A percentile compares a stretch with the other conserved stretches of the same genome.
Evolutionary conservation across 92 coral and sea anemone species (phyloP).

Genomic region (Meandrina meandrites): DNA sequence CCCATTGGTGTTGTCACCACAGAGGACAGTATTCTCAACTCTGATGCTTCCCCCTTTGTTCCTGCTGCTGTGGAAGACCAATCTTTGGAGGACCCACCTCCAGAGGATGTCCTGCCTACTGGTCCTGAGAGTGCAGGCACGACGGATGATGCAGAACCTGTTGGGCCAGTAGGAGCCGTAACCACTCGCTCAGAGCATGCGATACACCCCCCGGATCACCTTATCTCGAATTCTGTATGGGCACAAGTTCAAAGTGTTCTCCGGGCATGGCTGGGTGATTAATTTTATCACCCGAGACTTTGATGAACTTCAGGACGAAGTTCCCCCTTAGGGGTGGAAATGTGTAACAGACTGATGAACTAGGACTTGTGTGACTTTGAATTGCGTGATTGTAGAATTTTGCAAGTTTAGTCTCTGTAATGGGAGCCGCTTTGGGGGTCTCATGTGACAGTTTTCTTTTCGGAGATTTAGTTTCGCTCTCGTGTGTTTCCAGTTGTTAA

Average conservation of each 20-base stretch:
- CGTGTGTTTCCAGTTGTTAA: too few relatives aligned
- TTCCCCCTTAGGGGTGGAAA: constrained; percentile 25
- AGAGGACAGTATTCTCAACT: not conserved
- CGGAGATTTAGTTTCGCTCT: too few relatives aligned
- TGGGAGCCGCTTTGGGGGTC: too few relatives aligned
- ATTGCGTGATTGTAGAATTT: too few relatives aligned
- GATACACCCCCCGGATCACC: constrained; percentile 19
- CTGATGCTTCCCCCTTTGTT: not conserved
- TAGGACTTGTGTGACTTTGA: too few relatives aligned
- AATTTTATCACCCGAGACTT: not conserved
- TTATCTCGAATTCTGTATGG: not conserved
- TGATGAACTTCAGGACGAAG: constrained; percentile 25
- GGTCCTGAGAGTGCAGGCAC: not conserved
- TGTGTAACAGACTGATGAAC: constrained; percentile 13
- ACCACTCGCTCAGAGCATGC: constrained; percentile 15
- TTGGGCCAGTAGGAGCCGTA: not conserved
- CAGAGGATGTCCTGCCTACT: not conserved
- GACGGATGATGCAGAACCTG: not conserved
- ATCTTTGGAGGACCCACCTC: not conserved
- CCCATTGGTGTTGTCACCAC: not conserved
- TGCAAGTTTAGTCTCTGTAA: too few relatives aligned
- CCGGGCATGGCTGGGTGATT: constrained; percentile 17
- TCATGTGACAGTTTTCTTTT: too few relatives aligned
- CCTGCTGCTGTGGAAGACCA: not conserved
- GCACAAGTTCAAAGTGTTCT: not conserved